A percentile compares a stretch with the other conserved stretches of the same genome.
phyloP scores from a whole-genome alignment of 53 echinoderm and acorn worm species.

The Antedon mediterranea region DNA sequence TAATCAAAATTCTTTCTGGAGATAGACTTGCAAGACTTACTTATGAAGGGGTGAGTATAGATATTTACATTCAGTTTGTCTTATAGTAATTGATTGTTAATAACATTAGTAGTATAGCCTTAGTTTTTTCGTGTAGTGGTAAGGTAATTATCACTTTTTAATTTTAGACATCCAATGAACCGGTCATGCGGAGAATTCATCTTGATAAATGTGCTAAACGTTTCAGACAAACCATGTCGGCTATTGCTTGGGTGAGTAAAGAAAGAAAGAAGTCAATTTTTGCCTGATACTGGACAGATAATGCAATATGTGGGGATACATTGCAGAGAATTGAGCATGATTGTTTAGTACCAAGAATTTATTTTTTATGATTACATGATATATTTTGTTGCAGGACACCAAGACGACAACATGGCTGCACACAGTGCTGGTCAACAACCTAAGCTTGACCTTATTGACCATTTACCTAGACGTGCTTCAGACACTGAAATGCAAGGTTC shows the following conservation, averaged over 20 bases:
- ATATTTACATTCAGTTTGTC: no score
- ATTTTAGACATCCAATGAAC: conserved; percentile 75
- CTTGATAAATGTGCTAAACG: conserved; percentile 86
- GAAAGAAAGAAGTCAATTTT: no score
- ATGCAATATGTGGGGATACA: no score
- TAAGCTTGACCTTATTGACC: conserved; percentile 66
- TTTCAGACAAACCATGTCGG: conserved; percentile 65
- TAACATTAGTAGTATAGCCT: no score
- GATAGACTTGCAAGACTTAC: conserved; percentile 78
- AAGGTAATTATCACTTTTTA: neutral
- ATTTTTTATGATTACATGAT: no score
- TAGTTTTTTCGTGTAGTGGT: no score
- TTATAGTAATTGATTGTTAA: no score
- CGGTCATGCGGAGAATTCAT: conserved; percentile 77
- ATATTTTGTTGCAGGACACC: conserved; percentile 36
- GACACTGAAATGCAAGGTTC: conserved; percentile 78
- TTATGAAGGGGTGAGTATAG: conserved; percentile 62
- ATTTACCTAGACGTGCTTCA: conserved; percentile 81
- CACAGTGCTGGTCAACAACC: conserved; percentile 55
- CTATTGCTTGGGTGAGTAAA: conserved; percentile 84
- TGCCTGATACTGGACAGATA: no score
- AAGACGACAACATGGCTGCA: conserved; percentile 88
- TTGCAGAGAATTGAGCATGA: no score
- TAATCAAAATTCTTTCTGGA: conserved; percentile 70
- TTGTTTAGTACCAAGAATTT: no score